Percentiles rank a stretch among this genome's conserved stretches.
These are phyloP conservation scores for Diachrysia chrysitis DNA, from an alignment of 2,888 invertebrate genomes.

Conservation along the genomic window DNA sequence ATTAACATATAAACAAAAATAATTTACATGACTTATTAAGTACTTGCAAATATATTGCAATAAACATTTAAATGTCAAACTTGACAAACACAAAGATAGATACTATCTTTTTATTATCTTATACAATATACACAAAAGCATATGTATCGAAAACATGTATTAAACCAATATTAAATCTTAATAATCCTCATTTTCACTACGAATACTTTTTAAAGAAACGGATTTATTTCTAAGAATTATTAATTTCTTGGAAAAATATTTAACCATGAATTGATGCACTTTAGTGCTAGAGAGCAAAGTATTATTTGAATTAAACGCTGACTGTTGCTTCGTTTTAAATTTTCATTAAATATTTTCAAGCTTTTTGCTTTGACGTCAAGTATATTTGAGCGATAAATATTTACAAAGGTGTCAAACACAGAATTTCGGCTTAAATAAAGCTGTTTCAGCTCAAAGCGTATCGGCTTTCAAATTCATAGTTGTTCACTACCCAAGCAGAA, in stretches of 20 bases:
- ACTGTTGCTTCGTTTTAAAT: too few relatives aligned
- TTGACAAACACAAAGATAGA: constrained; percentile 60
- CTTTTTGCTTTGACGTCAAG: neutral
- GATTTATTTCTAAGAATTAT: too few relatives aligned
- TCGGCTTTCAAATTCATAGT: neutral
- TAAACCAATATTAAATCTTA: too few relatives aligned
- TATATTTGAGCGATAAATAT: neutral
- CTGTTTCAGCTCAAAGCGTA: neutral
- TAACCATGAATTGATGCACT: too few relatives aligned
- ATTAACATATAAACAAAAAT: constrained; percentile 46
- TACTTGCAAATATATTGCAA: constrained; percentile 26
- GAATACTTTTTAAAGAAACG: too few relatives aligned
- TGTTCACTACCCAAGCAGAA: too few relatives aligned
- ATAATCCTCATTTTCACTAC: too few relatives aligned
- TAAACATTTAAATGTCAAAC: constrained; percentile 46
- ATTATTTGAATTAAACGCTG: too few relatives aligned
- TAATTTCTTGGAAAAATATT: too few relatives aligned
- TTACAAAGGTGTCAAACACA: neutral
- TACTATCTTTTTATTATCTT: constrained; percentile 55
- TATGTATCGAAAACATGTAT: constrained; percentile 1
- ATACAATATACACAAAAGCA: constrained; percentile 16
- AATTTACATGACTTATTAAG: constrained; percentile 51
- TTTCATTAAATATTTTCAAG: neutral
- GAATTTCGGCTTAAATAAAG: neutral
- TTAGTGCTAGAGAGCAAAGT: too few relatives aligned